Base-by-base conservation (phyloP, 2,113 vertebrate species). In the Clarias magur region DNA sequence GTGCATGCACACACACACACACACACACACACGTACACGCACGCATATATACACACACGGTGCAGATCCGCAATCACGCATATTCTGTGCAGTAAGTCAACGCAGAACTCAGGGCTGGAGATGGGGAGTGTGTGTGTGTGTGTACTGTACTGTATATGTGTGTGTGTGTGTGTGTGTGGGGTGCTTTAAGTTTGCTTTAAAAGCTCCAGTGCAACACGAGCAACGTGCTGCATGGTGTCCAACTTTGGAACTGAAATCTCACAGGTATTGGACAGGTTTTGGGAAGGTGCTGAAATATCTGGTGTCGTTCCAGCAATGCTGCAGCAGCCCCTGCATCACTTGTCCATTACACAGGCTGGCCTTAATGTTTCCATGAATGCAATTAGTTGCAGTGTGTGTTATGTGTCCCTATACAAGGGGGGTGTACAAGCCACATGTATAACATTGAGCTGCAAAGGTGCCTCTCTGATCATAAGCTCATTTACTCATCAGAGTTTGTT, bases 1-100 rank as follows among this genome's bases (percentile, higher is more conserved):
- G 48, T 21, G n/a, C 81, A 82, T 6, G 70, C 82, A 57, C 65
- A 57, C 82, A 68, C 83, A 83, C 62, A 56, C 63, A 56, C 63
- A 82, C 34, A 60, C 54, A 80, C 79, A 60, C 79, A 11, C 57
- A 38, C n/a, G 38, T 21, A 38, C 80, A 80, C 17, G 23, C 70
- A 73, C 5, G 19, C 68, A 73, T 15, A 54, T 13, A 19, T n/a
- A 60, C 30, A 60, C 57, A 60, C 56, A 60, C 56, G 53, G 78
- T 80, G 78, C 90, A 94, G 95, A 94, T 95, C 96, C 96, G 97
- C 96, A 96, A 91, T 96, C 94, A 81, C 79, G 79, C 79, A 94
- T 93, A 94, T 95, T 91, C 53, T 94, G 95, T 96, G 95, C 95
- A 96, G 93, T 93, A 92, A 92, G 93, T 95, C 94, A 93, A 92